Evolutionary conservation across 1,140 invertebrate genomes (phyloP).

Genomic region (Calephelis virginiensis): DNA sequence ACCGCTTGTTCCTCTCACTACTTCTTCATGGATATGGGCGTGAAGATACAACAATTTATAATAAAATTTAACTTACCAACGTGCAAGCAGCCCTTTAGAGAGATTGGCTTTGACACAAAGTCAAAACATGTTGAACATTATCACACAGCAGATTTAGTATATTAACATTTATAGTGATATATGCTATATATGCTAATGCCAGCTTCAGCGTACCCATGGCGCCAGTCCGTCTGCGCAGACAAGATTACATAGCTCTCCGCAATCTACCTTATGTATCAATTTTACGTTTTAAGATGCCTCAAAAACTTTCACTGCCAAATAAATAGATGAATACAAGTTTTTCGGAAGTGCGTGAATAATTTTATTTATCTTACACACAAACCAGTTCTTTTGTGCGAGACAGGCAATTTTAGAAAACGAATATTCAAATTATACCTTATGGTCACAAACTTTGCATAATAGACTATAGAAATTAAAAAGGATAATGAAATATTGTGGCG

Average conservation of each 20-base stretch:
- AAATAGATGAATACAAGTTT: slow-evolving; percentile 51
- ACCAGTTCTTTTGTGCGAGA: slow-evolving; percentile 26
- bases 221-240: slow-evolving; percentile 59
- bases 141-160: neutral
- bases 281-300: slow-evolving; percentile 57
- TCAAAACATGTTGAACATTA: neutral
- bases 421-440: slow-evolving; percentile 11
- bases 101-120: slow-evolving; percentile 17
- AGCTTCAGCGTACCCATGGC: slow-evolving; percentile 56
- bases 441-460: neutral
- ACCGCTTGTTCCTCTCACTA: no score
- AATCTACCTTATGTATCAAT: slow-evolving; percentile 41
- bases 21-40: no score
- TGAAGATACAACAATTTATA: no score
- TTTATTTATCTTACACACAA: slow-evolving; percentile 37
- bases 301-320: slow-evolving; percentile 68
- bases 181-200: slow-evolving; percentile 31
- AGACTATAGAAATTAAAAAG: neutral
- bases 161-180: no score
- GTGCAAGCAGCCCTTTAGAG: no score
- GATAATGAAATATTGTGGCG: neutral
- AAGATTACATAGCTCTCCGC: slow-evolving; percentile 50
- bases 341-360: slow-evolving; percentile 54
- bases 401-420: slow-evolving; percentile 20
- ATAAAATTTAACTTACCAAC: no score